Percentiles rank a stretch among this genome's conserved stretches.
phyloP scores from a whole-genome alignment of 2,797 vertebrate genomes.

The Lacerta bilineata region DNA sequence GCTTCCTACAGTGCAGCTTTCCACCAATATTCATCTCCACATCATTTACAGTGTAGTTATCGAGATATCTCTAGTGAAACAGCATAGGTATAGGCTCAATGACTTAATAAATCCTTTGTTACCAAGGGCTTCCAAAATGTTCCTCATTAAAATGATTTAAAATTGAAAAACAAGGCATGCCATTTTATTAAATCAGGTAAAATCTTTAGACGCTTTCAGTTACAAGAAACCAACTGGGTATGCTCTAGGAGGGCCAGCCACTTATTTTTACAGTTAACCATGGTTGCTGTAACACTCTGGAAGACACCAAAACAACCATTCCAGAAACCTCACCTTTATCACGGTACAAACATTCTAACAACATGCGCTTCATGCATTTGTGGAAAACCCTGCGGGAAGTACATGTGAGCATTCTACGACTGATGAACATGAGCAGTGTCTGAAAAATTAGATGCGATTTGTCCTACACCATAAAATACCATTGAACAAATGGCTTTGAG shows the following conservation, averaged over 20 bases:
- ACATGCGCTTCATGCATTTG: constrained; percentile 71
- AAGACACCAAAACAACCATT: not conserved
- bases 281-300: constrained; percentile 11
- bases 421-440: constrained; percentile 29
- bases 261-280: constrained; percentile 49
- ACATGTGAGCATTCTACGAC: constrained; percentile 44
- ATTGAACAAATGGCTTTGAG: not conserved
- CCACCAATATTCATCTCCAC: not conserved
- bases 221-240: constrained; percentile 37
- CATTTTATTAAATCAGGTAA: constrained; percentile 18
- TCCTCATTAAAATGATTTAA: constrained; percentile 29
- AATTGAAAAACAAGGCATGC: not conserved
- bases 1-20: not conserved
- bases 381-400: constrained; percentile 52
- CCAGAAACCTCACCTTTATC: not conserved
- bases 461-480: constrained; percentile 10
- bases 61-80: not conserved
- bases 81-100: not conserved
- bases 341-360: constrained; percentile 30
- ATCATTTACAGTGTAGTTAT: not conserved
- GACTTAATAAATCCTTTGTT: not conserved
- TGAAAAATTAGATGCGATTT: constrained; percentile 30
- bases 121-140: not conserved
- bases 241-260: not conserved
- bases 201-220: not conserved